Conservation (phyloP, 1,140 invertebrate genomes). For the Cherax quadricarinatus region DNA sequence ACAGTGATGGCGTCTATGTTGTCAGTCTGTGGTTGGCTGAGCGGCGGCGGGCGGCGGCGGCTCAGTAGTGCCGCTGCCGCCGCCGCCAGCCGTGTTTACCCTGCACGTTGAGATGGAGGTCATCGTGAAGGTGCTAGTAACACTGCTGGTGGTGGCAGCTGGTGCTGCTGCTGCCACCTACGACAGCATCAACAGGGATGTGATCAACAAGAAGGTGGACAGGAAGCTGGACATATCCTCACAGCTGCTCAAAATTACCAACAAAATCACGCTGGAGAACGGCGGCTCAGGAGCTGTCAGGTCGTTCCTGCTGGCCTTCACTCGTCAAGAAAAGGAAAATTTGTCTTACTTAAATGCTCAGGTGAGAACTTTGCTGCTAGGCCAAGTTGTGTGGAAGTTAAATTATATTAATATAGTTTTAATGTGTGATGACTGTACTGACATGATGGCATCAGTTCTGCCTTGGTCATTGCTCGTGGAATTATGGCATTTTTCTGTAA, state of each 20-base stretch:
- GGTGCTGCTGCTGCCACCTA: not conserved
- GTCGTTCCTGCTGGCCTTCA: conserved; percentile 85
- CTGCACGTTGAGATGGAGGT: not conserved
- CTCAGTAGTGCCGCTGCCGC: not conserved
- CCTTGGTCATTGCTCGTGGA: too few relatives aligned
- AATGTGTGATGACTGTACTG: not conserved
- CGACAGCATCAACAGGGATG: conserved; percentile 68
- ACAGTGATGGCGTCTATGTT: conserved; percentile 20
- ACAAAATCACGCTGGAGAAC: conserved; percentile 90
- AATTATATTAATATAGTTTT: conserved; percentile 13
- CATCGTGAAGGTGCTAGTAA: not conserved
- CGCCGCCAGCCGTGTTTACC: too few relatives aligned
- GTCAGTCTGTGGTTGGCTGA: conserved; percentile 62
- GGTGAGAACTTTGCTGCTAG: conserved; percentile 74
- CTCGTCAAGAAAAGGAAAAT: conserved; percentile 81
- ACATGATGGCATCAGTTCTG: too few relatives aligned
- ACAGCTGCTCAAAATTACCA: conserved; percentile 90
- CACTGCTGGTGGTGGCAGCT: not conserved
- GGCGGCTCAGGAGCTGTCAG: conserved; percentile 83
- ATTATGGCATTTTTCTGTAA: too few relatives aligned
- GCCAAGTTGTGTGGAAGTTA: not conserved
- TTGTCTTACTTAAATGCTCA: conserved; percentile 86
- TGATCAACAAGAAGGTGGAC: conserved; percentile 89
- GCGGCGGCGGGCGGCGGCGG: not conserved
- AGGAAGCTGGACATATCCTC: conserved; percentile 90